These are phyloP conservation scores for Pachydiplax longipennis DNA, from an alignment of 2,888 invertebrate genomes.

Conservation along the genomic window DNA sequence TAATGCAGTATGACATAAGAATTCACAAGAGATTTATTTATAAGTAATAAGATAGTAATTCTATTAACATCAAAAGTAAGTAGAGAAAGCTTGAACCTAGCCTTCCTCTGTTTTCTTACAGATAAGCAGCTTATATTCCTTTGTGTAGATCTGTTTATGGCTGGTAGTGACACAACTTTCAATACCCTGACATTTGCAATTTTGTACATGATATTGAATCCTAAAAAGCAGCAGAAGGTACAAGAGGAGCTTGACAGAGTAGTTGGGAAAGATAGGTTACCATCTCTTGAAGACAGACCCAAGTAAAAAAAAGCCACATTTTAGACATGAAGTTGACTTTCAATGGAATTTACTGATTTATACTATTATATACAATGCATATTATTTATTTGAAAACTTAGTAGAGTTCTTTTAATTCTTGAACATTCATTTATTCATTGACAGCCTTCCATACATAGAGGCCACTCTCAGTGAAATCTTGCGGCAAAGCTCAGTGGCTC, in stretches of 20 bases:
- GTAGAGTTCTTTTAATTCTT: background rate
- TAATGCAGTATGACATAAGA: too few relatives aligned
- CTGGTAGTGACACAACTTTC: conserved; percentile 51
- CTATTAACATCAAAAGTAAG: too few relatives aligned
- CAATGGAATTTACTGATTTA: too few relatives aligned
- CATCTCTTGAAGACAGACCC: conserved; percentile 24
- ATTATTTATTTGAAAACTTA: background rate
- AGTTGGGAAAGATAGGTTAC: conserved; percentile 47
- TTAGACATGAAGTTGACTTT: background rate
- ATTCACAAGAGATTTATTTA: too few relatives aligned
- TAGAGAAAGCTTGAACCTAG: background rate
- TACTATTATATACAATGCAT: background rate
- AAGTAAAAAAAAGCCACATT: background rate
- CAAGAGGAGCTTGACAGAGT: conserved; percentile 51
- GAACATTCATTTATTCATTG: background rate
- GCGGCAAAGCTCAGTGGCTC: conserved; percentile 52
- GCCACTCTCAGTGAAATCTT: conserved; percentile 54
- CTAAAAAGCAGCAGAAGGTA: conserved; percentile 50
- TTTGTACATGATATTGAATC: conserved; percentile 51
- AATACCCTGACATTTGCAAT: conserved; percentile 51
- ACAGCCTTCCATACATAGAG: conserved; percentile 52
- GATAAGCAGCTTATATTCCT: conserved; percentile 50
- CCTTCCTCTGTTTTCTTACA: background rate
- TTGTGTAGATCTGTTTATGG: conserved; percentile 51
- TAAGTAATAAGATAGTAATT: too few relatives aligned